These are phyloP conservation scores for Bubo bubo DNA, from an alignment of 2,113 vertebrate genomes.

Conservation along the genomic window DNA sequence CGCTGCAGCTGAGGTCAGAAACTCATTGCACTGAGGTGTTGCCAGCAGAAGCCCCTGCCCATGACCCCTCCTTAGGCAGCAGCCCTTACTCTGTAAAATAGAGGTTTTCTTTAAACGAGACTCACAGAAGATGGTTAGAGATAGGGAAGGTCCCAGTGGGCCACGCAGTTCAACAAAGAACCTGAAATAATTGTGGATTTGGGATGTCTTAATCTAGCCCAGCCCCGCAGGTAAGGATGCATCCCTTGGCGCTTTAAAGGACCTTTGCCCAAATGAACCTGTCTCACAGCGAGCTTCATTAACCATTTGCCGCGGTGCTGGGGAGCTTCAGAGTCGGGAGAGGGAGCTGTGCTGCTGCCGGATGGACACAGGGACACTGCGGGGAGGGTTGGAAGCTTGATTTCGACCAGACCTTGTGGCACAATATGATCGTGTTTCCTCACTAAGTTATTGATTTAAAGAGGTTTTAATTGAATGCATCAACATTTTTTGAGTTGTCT, in stretches of 20 bases:
- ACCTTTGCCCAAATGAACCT: background rate
- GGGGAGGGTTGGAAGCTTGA: background rate
- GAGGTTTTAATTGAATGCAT: background rate
- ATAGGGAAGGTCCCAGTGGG: background rate
- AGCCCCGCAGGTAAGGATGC: background rate
- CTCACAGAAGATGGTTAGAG: background rate
- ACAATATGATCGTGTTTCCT: background rate
- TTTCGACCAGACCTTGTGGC: background rate
- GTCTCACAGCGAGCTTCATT: accelerated
- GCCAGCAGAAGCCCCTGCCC: background rate
- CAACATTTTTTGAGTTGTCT: background rate
- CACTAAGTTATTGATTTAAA: background rate
- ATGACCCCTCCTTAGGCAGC: accelerated
- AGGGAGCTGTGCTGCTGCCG: slow-evolving; percentile 31
- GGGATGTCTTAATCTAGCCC: background rate
- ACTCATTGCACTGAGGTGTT: accelerated
- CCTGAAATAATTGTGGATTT: background rate
- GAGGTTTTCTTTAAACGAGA: background rate
- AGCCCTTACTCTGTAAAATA: background rate
- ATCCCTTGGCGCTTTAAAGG: accelerated
- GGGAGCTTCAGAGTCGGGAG: background rate
- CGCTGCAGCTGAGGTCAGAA: background rate
- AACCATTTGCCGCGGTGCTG: accelerated
- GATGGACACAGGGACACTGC: accelerated
- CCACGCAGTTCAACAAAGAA: background rate